Conservation (phyloP, 64 coral and sea anemone genomes). For the Acropora yongei region DNA sequence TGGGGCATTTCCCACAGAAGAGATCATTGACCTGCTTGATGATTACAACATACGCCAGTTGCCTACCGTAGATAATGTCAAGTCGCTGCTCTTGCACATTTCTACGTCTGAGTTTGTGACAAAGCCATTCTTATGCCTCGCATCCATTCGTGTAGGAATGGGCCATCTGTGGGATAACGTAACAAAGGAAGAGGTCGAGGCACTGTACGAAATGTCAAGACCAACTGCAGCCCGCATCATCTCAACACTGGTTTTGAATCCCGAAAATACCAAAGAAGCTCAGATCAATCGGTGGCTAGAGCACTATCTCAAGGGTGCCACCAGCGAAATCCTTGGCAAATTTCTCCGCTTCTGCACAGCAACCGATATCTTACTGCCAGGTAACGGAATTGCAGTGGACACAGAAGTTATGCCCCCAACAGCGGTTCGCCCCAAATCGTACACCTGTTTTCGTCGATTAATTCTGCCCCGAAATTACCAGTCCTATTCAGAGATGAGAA, state of each 20-base stretch:
- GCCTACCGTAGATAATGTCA: conserved; percentile 43
- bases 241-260: conserved; percentile 12
- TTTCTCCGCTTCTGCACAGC: conserved; percentile 68
- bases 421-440: conserved; percentile 33
- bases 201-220: conserved; percentile 45
- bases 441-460: conserved; percentile 31
- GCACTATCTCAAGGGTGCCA: conserved; percentile 48
- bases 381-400: background rate
- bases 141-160: conserved; percentile 40
- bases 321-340: background rate
- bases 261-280: conserved; percentile 34
- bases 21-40: conserved; percentile 49
- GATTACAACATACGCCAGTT: conserved; percentile 53
- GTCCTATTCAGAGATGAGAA: background rate
- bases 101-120: conserved; percentile 36
- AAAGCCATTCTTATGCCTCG: conserved; percentile 49
- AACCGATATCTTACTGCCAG: conserved; percentile 22
- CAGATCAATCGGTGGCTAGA: conserved; percentile 59
- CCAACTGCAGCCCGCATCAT: conserved; percentile 39
- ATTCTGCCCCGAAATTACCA: conserved; percentile 39
- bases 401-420: conserved; percentile 17
- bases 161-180: conserved; percentile 50
- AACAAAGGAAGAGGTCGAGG: conserved; percentile 19
- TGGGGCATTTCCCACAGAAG: conserved; percentile 13
- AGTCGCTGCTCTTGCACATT: background rate